phyloP scores from a whole-genome alignment of 2,888 invertebrate genomes.

The Meiosimyza platycephala region DNA sequence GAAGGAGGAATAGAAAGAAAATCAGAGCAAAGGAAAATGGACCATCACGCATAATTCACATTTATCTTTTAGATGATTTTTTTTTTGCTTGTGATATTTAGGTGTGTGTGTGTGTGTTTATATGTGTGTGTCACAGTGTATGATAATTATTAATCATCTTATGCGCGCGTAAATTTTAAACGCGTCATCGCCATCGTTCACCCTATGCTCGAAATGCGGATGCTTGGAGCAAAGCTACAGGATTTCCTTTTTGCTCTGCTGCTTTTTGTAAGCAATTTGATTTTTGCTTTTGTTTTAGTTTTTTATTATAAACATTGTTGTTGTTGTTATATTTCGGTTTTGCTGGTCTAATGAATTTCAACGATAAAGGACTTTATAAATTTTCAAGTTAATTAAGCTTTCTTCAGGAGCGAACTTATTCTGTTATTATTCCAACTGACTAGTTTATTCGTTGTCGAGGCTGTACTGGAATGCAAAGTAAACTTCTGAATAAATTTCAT shows the following conservation, averaged over 20 bases:
- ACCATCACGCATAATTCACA: slow-evolving; percentile 59
- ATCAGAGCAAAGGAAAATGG: slow-evolving; percentile 53
- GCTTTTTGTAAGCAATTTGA: slow-evolving; percentile 42
- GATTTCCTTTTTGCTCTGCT: slow-evolving; percentile 49
- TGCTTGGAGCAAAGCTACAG: slow-evolving; percentile 42
- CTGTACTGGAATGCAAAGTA: no score
- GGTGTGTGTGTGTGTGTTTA: slow-evolving; percentile 46
- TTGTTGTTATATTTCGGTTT: slow-evolving; percentile 23
- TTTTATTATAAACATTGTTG: slow-evolving; percentile 31
- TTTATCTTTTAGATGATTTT: slow-evolving; percentile 54
- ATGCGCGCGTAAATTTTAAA: slow-evolving; percentile 58
- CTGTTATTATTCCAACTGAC: background rate
- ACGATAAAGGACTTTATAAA: slow-evolving; percentile 60
- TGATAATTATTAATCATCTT: slow-evolving; percentile 63
- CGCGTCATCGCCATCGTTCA: slow-evolving; percentile 50
- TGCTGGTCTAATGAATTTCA: slow-evolving; percentile 51
- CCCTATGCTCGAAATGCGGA: slow-evolving; percentile 16
- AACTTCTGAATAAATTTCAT: no score
- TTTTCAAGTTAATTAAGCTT: slow-evolving; percentile 65
- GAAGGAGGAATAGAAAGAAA: slow-evolving; percentile 21
- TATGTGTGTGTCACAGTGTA: slow-evolving; percentile 39
- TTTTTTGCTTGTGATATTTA: background rate
- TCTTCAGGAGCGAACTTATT: slow-evolving; percentile 35
- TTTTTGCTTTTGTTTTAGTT: slow-evolving; percentile 37
- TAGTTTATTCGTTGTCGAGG: background rate